These are phyloP conservation scores for Pogonocichla stellata DNA, from an alignment of 2,113 vertebrate species.

Conservation along the genomic window DNA sequence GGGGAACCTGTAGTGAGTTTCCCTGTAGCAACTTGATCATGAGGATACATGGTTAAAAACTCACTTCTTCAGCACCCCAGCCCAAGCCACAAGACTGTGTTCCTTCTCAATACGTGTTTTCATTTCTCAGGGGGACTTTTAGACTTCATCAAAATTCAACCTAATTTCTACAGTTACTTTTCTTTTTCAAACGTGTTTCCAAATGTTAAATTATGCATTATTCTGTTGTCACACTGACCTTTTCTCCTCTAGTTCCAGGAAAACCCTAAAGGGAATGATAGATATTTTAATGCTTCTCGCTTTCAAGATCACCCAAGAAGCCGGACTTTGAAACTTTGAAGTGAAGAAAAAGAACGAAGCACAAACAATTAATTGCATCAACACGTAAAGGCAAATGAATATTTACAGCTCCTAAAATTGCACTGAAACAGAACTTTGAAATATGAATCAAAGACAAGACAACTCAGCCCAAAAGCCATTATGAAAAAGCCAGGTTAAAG, in stretches of 20 bases:
- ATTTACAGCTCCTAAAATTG: slow-evolving; percentile 3
- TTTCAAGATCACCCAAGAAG: slow-evolving; percentile 15
- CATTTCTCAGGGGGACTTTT: not conserved
- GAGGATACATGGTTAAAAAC: not conserved
- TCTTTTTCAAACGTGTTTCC: not conserved
- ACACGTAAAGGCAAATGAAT: not conserved
- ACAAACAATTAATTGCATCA: slow-evolving; percentile 24
- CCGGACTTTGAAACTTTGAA: slow-evolving; percentile 19
- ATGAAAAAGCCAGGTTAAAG: slow-evolving; percentile 23
- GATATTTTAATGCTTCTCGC: not conserved
- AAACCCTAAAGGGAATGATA: slow-evolving; percentile 83
- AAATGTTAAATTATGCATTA: not conserved
- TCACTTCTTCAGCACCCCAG: not conserved
- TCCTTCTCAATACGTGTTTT: not conserved
- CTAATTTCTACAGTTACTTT: not conserved
- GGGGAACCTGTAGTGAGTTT: not conserved
- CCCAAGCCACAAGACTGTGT: not conserved
- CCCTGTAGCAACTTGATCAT: not conserved
- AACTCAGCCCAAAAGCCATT: slow-evolving; percentile 36
- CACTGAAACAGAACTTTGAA: not conserved
- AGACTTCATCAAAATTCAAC: not conserved
- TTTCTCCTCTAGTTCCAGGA: slow-evolving; percentile 93
- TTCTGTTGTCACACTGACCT: slow-evolving; percentile 79
- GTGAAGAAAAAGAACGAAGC: not conserved
- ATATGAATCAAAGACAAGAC: not conserved